These are phyloP conservation scores for Glareola pratincola DNA, from an alignment of 2,113 vertebrate genomes.

Conservation along the genomic window DNA sequence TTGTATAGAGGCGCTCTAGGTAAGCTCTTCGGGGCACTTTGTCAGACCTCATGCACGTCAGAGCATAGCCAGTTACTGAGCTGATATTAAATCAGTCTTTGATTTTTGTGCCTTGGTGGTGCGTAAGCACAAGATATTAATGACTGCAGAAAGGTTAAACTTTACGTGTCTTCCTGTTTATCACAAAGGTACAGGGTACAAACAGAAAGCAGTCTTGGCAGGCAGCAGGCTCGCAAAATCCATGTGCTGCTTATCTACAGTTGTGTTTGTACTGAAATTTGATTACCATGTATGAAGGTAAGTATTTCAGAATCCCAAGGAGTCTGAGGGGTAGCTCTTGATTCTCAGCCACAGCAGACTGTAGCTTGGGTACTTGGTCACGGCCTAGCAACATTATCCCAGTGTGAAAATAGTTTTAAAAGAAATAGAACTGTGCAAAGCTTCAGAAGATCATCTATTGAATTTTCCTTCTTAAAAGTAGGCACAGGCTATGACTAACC, in stretches of 20 bases:
- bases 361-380: neutral
- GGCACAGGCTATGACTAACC: neutral
- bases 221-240: slow-evolving; percentile 27
- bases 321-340: neutral
- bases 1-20: neutral
- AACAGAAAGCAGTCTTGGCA: slow-evolving; percentile 59
- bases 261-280: slow-evolving; percentile 22
- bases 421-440: neutral
- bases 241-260: slow-evolving; percentile 31
- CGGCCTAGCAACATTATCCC: neutral
- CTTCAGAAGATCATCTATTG: neutral
- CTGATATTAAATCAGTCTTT: neutral
- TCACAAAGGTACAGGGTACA: slow-evolving; percentile 47
- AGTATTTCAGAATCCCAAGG: neutral
- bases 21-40: neutral
- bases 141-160: slow-evolving; percentile 61
- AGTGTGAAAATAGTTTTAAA: neutral
- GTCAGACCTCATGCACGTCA: neutral
- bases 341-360: neutral
- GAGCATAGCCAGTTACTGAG: neutral
- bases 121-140: slow-evolving; percentile 20
- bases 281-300: slow-evolving; percentile 13
- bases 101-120: neutral
- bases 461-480: neutral
- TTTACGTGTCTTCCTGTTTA: slow-evolving; percentile 64